These are phyloP conservation scores for Pachypanchax playfairii DNA, from an alignment of 2,113 vertebrate genomes.

Conservation along the genomic window DNA sequence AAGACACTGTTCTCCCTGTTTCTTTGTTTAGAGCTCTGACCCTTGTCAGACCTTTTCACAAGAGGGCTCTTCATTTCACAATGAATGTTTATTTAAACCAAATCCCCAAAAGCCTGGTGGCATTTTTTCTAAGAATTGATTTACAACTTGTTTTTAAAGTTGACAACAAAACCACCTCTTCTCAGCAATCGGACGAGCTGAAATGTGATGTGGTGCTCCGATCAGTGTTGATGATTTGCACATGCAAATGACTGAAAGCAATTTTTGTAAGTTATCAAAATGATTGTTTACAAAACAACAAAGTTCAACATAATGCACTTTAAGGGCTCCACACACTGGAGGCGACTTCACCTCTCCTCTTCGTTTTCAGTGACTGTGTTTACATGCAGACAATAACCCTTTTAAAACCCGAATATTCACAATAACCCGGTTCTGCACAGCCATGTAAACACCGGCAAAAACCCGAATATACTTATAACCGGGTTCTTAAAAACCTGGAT, in stretches of 20 bases:
- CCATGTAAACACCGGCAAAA: no score
- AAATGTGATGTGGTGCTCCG: background rate
- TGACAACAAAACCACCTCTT: background rate
- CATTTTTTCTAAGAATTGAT: conserved; percentile 17
- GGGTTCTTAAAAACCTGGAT: no score
- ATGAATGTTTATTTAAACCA: conserved; percentile 27
- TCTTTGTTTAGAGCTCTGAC: conserved; percentile 51
- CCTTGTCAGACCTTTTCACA: conserved; percentile 42
- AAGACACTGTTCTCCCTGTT: conserved; percentile 40
- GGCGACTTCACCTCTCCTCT: no score
- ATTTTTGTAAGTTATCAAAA: no score
- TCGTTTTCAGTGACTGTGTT: no score
- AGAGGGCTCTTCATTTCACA: conserved; percentile 24
- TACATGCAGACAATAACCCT: no score
- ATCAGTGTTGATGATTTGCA: background rate
- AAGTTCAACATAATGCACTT: no score
- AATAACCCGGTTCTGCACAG: no score
- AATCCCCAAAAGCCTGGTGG: conserved; percentile 19
- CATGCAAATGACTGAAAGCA: background rate
- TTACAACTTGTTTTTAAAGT: background rate
- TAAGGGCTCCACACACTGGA: no score
- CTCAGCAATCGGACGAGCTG: background rate
- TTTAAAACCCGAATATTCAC: no score
- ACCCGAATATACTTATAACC: no score
- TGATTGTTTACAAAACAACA: no score